Conservation (phyloP, 2,113 vertebrate genomes). For the Passer montanus region DNA sequence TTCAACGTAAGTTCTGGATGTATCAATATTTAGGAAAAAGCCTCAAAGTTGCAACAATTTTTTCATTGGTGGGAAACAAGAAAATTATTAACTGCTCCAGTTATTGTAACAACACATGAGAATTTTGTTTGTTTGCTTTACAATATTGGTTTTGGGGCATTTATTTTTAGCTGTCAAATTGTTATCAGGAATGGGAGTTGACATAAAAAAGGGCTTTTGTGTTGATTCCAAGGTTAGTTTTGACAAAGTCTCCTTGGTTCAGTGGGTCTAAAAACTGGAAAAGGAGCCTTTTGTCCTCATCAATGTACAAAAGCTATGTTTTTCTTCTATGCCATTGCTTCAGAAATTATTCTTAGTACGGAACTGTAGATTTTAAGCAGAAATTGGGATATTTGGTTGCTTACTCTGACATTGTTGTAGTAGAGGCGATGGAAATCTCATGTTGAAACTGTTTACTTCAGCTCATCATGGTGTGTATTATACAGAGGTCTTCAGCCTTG, state of each 20-base stretch:
- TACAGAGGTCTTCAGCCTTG: neutral
- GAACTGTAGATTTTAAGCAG: neutral
- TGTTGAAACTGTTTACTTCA: neutral
- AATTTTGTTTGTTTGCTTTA: neutral
- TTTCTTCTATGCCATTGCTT: neutral
- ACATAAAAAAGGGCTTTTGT: neutral
- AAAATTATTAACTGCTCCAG: neutral
- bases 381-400: neutral
- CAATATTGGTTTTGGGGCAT: neutral
- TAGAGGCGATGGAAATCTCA: neutral
- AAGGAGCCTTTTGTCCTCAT: neutral
- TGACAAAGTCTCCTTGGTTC: neutral
- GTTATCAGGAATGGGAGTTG: neutral
- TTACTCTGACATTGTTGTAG: neutral
- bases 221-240: neutral
- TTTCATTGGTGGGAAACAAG: neutral
- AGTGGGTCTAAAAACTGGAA: neutral
- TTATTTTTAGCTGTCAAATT: neutral
- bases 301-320: neutral
- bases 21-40: neutral
- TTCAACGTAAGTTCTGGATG: neutral
- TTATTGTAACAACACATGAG: neutral
- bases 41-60: neutral
- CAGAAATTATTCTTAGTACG: neutral
- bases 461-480: neutral